These are phyloP conservation scores for Xestobium rufovillosum DNA, from an alignment of 2,888 invertebrate species.

Conservation along the genomic window DNA sequence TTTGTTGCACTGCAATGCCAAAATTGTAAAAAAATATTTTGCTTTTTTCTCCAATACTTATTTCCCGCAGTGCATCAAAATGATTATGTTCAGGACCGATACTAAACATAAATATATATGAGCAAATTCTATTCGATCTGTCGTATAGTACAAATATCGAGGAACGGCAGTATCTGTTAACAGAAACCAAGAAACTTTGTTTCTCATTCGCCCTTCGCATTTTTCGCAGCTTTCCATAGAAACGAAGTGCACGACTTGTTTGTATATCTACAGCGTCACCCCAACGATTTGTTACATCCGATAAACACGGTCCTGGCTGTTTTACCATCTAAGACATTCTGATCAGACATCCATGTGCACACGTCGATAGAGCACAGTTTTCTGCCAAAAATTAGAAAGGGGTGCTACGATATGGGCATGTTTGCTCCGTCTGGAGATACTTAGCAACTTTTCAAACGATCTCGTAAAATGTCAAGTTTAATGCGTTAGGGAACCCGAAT, in stretches of 20 bases:
- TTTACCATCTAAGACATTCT: slow-evolving; percentile 32
- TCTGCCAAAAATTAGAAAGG: slow-evolving; percentile 9
- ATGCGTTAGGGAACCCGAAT: not conserved
- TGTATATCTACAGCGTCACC: slow-evolving; percentile 32
- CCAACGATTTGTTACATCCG: slow-evolving; percentile 40
- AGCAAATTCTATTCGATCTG: too few species aligned
- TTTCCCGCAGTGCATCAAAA: too few species aligned
- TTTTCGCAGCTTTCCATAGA: not conserved
- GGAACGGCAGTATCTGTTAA: too few species aligned
- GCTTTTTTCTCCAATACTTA: too few species aligned
- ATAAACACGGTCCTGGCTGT: slow-evolving; percentile 38
- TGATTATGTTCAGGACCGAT: too few species aligned
- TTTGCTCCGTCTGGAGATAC: slow-evolving; percentile 15
- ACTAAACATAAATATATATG: too few species aligned
- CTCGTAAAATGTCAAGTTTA: slow-evolving; percentile 32
- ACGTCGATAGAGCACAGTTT: slow-evolving; percentile 7
- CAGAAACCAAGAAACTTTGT: not conserved
- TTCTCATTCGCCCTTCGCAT: not conserved
- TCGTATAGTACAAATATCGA: too few species aligned
- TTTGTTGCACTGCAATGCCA: too few species aligned
- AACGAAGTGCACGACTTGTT: not conserved
- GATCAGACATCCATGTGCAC: slow-evolving; percentile 13
- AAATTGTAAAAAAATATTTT: too few species aligned
- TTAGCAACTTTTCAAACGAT: slow-evolving; percentile 28
- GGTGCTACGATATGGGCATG: slow-evolving; percentile 7